Base-by-base conservation (phyloP, 2,797 vertebrate genomes). In the Silurus lanzhouensis region DNA sequence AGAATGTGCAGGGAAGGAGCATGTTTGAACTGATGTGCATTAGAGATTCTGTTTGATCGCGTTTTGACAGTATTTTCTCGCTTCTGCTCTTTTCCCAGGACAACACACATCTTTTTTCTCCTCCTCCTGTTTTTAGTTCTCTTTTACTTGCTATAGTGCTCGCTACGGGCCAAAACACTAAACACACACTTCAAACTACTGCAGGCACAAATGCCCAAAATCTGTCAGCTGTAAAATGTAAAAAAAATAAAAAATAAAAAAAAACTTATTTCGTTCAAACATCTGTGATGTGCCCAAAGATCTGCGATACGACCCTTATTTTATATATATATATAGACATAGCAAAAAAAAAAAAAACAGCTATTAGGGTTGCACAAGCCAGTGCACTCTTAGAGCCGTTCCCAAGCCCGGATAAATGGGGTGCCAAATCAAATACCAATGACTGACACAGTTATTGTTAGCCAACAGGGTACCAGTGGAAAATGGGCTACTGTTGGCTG, bases 41-140 rank as follows among this genome's bases (percentile, higher is more conserved):
- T 83, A 72, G 20, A 60, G 57, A 83, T 83, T 83, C 81, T 72
- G 57, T 83, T 58, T 71, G 81, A 46, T 20, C n/a, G 38, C 20
- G 57, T 52, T 58, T 70, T 71, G 27, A 44, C 81, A 82, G 64
- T 52, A 48, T 81, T 52, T 81, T 82, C 80, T 82, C 1, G 25
- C n/a, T 38, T 72, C 31, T 60, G 68, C 55, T 72, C 67, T 60
- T 83, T 83, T 72, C 55, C 55, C 68, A 83, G 55, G 38, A 83
- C 63, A 58, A n/a, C 52, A 46, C 22, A 78, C 52, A 57, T 19
- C 27, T 20, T 79, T 79, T 79, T 63, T 38, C 15, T 3, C 38
- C n/a, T 79, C 38, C 38, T 79, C 31, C 38, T n/a, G 31, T 46
- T 63, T n/a, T 79, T 22, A 46, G 38, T 46, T 38, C 13, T 63